Evolutionary conservation across 2,797 vertebrate genomes (phyloP).

Genomic region (Glyptemys insculpta): DNA sequence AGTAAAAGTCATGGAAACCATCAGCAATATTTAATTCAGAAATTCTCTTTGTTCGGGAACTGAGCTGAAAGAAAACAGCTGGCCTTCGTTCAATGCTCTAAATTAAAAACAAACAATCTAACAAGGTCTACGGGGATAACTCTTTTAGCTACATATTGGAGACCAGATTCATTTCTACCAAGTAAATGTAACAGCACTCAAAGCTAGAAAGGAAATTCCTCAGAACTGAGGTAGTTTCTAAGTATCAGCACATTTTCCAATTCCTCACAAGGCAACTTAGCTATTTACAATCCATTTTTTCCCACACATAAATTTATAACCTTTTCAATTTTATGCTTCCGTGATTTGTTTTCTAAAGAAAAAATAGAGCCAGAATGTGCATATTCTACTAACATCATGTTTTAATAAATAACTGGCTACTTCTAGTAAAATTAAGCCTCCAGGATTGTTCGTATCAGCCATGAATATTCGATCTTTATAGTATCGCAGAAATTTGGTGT

Average conservation of each 20-base stretch:
- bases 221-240: slow-evolving; percentile 85
- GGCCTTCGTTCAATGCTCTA: slow-evolving; percentile 80
- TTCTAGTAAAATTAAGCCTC: slow-evolving; percentile 81
- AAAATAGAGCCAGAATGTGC: slow-evolving; percentile 77
- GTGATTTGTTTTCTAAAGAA: slow-evolving; percentile 75
- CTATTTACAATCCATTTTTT: slow-evolving; percentile 83
- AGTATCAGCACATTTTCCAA: slow-evolving; percentile 82
- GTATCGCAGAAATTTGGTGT: slow-evolving; percentile 78
- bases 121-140: slow-evolving; percentile 82
- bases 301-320: slow-evolving; percentile 75
- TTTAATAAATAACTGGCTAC: slow-evolving; percentile 86
- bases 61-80: slow-evolving; percentile 83
- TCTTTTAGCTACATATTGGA: slow-evolving; percentile 80
- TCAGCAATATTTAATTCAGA: slow-evolving; percentile 82
- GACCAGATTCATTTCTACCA: slow-evolving; percentile 82
- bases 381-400: slow-evolving; percentile 80
- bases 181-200: slow-evolving; percentile 81
- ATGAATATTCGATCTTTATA: slow-evolving; percentile 76
- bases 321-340: slow-evolving; percentile 75
- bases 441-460: slow-evolving; percentile 77
- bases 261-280: slow-evolving; percentile 78
- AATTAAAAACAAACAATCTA: slow-evolving; percentile 85
- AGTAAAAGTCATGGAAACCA: slow-evolving; percentile 79
- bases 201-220: slow-evolving; percentile 86
- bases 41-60: slow-evolving; percentile 80